Evolutionary conservation across 1,140 invertebrate species (phyloP), one percentile per base, ranked within the genome.

Genomic region (Archegozetes longisetosus): DNA sequence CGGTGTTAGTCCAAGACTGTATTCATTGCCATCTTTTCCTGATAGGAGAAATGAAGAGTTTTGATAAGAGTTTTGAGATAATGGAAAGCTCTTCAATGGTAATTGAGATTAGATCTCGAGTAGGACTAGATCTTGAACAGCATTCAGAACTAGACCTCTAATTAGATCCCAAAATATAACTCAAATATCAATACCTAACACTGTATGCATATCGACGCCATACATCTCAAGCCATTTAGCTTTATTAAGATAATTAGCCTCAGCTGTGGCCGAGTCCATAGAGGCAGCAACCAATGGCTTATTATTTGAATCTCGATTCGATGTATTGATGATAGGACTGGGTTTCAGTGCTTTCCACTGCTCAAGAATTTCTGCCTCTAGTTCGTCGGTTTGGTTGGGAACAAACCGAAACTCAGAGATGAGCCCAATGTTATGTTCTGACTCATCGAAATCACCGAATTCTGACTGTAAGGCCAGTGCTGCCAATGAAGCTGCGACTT

Each of bases 361-460:
- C 69, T 95, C 88, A 27, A 85, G 81, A 64, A 96, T 90, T 64
- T 82, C 80, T 23, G 80, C 76, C 73, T 97, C 93, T 65, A 97
- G 75, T 68, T 92, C 87, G 40, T 87, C 82, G 28, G 87, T 88
- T 74, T 97, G 92, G 73, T 91, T 88, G 22, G 89, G 82, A 58
- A 96, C 77, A 71, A 99, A 88, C 55, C 90, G 82, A 76, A 98
- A 98, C 79, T 98, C 93, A 1, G 92, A 96, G 27, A 97, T 85
- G 70, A 95, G 95, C 23, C 88, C 89, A 13, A 83, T 80, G 2
- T 84, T 83, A 72, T 98, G 94, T 25, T 86, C 76, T 59, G 86
- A 75, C 24, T 83, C 81, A 74, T 98, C 93, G 74, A 89, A 98
- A 76, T 98, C 95, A 2, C 95, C 95, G 48, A 97, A 78, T 77